Evolutionary conservation across 1,140 invertebrate species (phyloP).

Genomic region (Polypedilum pembai): DNA sequence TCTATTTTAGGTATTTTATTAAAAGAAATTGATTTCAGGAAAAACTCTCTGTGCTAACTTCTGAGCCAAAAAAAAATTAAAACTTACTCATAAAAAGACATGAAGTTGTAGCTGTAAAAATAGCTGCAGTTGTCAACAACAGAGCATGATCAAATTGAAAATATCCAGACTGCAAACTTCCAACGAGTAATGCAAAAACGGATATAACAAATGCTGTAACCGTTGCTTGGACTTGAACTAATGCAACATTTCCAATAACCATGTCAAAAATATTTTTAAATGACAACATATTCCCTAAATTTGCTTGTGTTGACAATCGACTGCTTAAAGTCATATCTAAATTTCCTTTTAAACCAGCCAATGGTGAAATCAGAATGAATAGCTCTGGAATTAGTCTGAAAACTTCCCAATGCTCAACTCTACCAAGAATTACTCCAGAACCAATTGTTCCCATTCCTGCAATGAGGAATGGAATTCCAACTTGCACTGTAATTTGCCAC

Average conservation of each 20-base stretch:
- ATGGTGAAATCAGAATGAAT: slow-evolving; percentile 83
- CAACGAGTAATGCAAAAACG: slow-evolving; percentile 77
- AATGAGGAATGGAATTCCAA: slow-evolving; percentile 86
- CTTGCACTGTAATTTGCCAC: slow-evolving; percentile 70
- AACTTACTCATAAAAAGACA: slow-evolving; percentile 73
- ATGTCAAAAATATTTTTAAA: slow-evolving; percentile 64
- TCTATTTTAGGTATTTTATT: too few species aligned
- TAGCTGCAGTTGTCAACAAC: slow-evolving; percentile 72
- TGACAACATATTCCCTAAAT: slow-evolving; percentile 70
- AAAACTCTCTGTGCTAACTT: too few species aligned
- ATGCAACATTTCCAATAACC: slow-evolving; percentile 82
- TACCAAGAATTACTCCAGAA: slow-evolving; percentile 76
- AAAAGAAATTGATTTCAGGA: not conserved
- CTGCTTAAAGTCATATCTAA: slow-evolving; percentile 96
- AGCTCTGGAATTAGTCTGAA: slow-evolving; percentile 75
- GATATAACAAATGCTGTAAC: slow-evolving; percentile 89
- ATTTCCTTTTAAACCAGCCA: slow-evolving; percentile 92
- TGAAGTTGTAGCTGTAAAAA: slow-evolving; percentile 88
- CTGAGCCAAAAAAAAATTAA: too few species aligned
- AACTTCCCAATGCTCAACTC: slow-evolving; percentile 77
- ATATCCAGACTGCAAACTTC: slow-evolving; percentile 60
- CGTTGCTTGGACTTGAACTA: slow-evolving; percentile 91
- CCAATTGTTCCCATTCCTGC: slow-evolving; percentile 91
- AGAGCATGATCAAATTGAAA: slow-evolving; percentile 71
- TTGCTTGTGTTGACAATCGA: slow-evolving; percentile 83